Base-by-base conservation (phyloP, 2,888 invertebrate genomes). In the Chorisops tibialis region DNA sequence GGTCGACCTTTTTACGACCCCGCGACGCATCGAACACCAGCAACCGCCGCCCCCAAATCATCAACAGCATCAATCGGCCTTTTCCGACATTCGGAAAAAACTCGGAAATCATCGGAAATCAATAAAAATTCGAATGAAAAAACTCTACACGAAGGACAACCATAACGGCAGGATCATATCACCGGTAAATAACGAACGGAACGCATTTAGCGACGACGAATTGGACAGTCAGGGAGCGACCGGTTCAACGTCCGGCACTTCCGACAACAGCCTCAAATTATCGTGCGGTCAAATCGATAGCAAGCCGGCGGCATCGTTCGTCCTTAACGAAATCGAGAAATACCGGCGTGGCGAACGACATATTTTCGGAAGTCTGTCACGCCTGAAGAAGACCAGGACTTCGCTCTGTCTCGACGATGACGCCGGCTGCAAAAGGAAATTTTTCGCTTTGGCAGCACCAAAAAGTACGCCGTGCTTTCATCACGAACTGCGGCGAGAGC, bases 71-170 rank as follows among this genome's bases (percentile, higher is more conserved):
- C 18, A 51, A 30, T 70, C 71, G 37, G 66, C 70, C 50, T 72
- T 72, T 63, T 68, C 69, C 1, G 70, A 68, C 65, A 69, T 72
- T 7, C 67, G 68, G 37, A 68, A 68, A 54, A 69, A 70, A 65
- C 68, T 71, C n/a, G 71, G 71, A 12, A 69, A 70, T 59, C 72
- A 72, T 63, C 66, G 72, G 14, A 71, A 70, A 63, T 73, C 73
- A 3, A 70, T 73, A 24, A 70, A 72, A 56, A 68, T 69, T 48
- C 69, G 71, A 54, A 70, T 73, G 69, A 69, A 69, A 51, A 70
- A 69, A 61, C 63, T 73, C 5, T 72, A 71, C 49, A 66, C 67
- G 45, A 64, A 65, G 52, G 64, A 65, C 21, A 43, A 11, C 18
- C 14, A 11, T 30, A 16, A 9, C n/a, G 3, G 18, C 4, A 39